These are phyloP conservation scores for Falco columbarius DNA, from an alignment of 2,797 vertebrate genomes.

Conservation along the genomic window DNA sequence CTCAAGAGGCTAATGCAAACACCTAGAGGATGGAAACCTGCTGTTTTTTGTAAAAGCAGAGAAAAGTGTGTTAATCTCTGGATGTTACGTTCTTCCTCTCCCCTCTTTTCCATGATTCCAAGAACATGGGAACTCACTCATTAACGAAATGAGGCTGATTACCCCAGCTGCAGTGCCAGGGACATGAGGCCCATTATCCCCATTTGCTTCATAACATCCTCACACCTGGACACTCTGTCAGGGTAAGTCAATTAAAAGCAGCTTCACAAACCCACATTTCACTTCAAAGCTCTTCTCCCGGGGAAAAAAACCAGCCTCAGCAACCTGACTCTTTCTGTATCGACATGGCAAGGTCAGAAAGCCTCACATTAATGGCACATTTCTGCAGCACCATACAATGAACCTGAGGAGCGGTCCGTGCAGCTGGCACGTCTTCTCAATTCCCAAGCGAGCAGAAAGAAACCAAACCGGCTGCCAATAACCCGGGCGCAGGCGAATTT, in stretches of 20 bases:
- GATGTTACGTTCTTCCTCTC: not conserved
- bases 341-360: not conserved
- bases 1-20: not conserved
- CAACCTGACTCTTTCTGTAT: not conserved
- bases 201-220: not conserved
- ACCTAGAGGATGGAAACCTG: not conserved
- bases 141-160: not conserved
- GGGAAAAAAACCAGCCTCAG: not conserved
- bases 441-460: not conserved
- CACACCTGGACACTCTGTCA: not conserved
- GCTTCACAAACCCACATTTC: constrained; percentile 8
- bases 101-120: accelerated
- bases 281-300: not conserved
- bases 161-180: not conserved
- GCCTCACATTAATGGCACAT: accelerated
- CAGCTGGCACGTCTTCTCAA: not conserved
- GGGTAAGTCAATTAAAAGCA: constrained; percentile 11
- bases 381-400: accelerated
- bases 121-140: not conserved
- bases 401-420: not conserved
- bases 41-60: not conserved
- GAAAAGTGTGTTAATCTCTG: not conserved
- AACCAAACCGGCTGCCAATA: not conserved
- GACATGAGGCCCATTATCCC: not conserved
- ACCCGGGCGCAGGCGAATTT: not conserved